Evolutionary conservation across 1,140 invertebrate species (phyloP).

Genomic region (Anoplolepis gracilipes): DNA sequence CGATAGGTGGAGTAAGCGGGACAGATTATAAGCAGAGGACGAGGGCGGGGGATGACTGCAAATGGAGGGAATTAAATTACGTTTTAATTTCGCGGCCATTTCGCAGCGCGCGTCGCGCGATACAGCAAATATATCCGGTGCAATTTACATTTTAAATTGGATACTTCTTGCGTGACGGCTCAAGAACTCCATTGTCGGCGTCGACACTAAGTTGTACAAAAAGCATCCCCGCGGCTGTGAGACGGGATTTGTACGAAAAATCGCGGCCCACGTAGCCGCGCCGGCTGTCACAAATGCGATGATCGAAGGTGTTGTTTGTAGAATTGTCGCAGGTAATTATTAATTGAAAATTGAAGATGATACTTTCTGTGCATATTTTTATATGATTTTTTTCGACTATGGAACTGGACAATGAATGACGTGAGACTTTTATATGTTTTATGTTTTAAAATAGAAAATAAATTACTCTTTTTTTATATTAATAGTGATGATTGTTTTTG

Average conservation of each 20-base stretch:
- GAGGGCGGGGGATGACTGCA: not conserved
- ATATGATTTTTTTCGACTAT: too few species aligned
- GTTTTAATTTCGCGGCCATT: slow-evolving; percentile 84
- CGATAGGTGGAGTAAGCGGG: not conserved
- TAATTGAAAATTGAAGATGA: not conserved
- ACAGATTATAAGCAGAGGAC: not conserved
- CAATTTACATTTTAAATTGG: slow-evolving; percentile 85
- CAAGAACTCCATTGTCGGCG: slow-evolving; percentile 53
- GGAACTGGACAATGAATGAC: too few species aligned
- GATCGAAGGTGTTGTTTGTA: not conserved
- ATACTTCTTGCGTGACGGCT: slow-evolving; percentile 78
- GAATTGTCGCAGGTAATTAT: not conserved
- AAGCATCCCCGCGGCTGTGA: slow-evolving; percentile 12
- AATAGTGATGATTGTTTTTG: not conserved
- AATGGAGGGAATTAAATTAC: slow-evolving; percentile 83
- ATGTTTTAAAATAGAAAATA: not conserved
- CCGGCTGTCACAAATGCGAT: not conserved
- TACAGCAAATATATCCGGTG: slow-evolving; percentile 78
- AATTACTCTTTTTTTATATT: not conserved
- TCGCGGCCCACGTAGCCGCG: not conserved
- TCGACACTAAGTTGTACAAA: slow-evolving; percentile 27
- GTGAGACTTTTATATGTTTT: not conserved
- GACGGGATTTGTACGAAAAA: slow-evolving; percentile 40
- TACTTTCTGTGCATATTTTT: not conserved
- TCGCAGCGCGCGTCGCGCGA: slow-evolving; percentile 77